Evolutionary conservation across 1,140 invertebrate species (phyloP).

Genomic region (Neodiprion lecontei): DNA sequence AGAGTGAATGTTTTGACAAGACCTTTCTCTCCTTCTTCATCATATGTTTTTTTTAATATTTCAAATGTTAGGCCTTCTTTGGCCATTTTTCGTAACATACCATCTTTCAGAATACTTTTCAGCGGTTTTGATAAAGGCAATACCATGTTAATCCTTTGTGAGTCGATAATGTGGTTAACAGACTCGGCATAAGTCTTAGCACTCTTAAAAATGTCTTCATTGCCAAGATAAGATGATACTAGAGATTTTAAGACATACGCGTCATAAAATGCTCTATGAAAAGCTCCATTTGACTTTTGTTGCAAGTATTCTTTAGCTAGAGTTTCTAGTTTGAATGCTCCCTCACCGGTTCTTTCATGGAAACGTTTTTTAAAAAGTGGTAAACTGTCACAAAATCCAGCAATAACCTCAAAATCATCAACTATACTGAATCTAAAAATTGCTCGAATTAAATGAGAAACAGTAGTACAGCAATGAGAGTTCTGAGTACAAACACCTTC

Average conservation of each 20-base stretch:
- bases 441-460: slow-evolving; percentile 12
- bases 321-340: slow-evolving; percentile 18
- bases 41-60: slow-evolving; percentile 6
- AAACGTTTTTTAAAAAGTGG: slow-evolving; percentile 10
- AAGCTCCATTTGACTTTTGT: slow-evolving; percentile 6
- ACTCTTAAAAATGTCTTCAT: not conserved
- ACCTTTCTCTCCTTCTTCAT: slow-evolving; percentile 10
- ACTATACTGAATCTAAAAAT: slow-evolving; percentile 14
- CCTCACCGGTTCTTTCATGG: slow-evolving; percentile 10
- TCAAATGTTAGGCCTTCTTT: slow-evolving; percentile 7
- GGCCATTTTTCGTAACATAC: slow-evolving; percentile 21
- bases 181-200: not conserved
- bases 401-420: slow-evolving; percentile 12
- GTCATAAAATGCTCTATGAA: slow-evolving; percentile 22
- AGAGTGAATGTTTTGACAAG: slow-evolving; percentile 13
- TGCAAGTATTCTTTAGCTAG: slow-evolving; percentile 15
- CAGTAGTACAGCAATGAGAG: too few relatives aligned
- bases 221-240: not conserved
- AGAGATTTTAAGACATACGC: slow-evolving; percentile 15
- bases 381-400: slow-evolving; percentile 19
- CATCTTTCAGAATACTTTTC: slow-evolving; percentile 10
- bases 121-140: not conserved
- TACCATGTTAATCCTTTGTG: not conserved
- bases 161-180: not conserved
- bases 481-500: too few relatives aligned